Conservation (phyloP, 2,797 vertebrate species). For the Tenualosa ilisha region DNA sequence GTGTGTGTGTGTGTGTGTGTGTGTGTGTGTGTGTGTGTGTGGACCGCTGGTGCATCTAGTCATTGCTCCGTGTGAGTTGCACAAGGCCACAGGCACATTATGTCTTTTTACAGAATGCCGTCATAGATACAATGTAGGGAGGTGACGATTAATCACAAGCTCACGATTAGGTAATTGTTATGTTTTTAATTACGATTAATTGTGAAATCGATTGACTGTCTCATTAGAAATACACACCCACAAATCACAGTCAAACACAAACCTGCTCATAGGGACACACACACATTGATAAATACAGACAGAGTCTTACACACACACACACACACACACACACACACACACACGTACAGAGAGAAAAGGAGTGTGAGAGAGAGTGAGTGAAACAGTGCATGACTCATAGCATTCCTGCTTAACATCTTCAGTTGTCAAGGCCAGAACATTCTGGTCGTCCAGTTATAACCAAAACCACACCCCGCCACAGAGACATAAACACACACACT, state of each 20-base stretch:
- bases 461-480: neutral
- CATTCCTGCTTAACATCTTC: slow-evolving; percentile 13
- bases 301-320: neutral
- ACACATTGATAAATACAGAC: neutral
- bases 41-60: no score
- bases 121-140: no score
- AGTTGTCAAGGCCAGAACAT: slow-evolving; percentile 11
- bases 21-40: no score
- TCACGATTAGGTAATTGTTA: no score
- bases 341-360: neutral
- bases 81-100: no score
- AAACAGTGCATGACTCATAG: neutral
- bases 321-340: neutral
- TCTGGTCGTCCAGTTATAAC: neutral
- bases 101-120: no score
- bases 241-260: no score
- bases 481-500: neutral
- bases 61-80: no score
- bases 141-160: no score
- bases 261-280: neutral
- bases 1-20: no score
- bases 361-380: neutral
- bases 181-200: no score
- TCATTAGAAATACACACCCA: neutral
- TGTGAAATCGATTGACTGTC: no score